Percentiles rank a stretch among this genome's conserved stretches.
phyloP scores from a whole-genome alignment of 2,113 vertebrate genomes.

The Oceanodroma tethys region DNA sequence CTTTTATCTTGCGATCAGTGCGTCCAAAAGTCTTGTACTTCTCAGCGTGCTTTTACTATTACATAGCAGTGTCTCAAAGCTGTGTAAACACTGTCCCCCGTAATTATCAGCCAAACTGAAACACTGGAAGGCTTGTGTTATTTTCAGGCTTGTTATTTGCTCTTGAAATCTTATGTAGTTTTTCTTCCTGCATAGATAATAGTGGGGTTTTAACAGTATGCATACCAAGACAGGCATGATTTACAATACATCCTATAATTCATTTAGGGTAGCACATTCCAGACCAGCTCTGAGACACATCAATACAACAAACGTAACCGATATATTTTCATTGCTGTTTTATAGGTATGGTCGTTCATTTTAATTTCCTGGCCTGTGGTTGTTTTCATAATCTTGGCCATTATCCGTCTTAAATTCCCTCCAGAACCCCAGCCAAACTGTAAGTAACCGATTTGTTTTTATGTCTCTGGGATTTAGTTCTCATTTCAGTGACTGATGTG shows the following conservation, averaged over 20 bases:
- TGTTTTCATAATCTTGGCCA: slow-evolving; percentile 91
- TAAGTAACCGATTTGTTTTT: slow-evolving; percentile 76
- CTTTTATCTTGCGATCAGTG: not conserved
- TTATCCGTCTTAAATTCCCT: slow-evolving; percentile 87
- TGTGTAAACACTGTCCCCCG: not conserved
- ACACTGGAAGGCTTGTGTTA: not conserved
- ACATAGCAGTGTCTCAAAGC: not conserved
- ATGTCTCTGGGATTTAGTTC: not conserved
- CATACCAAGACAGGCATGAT: not conserved
- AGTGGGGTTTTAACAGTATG: not conserved
- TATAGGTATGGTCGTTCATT: slow-evolving; percentile 89
- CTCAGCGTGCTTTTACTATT: not conserved
- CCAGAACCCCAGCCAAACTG: slow-evolving; percentile 78
- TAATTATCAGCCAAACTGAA: slow-evolving; percentile 1
- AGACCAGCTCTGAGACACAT: not conserved
- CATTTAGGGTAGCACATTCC: not conserved
- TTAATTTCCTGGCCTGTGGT: slow-evolving; percentile 89
- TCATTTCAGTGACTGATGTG: slow-evolving; percentile 30
- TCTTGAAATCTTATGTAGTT: not conserved
- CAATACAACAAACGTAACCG: not conserved
- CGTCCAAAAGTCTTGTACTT: not conserved
- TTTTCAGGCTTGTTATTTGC: not conserved
- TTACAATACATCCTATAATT: not conserved
- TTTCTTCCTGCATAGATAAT: not conserved
- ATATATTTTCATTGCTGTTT: slow-evolving; percentile 64